These are phyloP conservation scores for Eurytoma adleriae DNA, from an alignment of 2,888 invertebrate species.

Conservation along the genomic window DNA sequence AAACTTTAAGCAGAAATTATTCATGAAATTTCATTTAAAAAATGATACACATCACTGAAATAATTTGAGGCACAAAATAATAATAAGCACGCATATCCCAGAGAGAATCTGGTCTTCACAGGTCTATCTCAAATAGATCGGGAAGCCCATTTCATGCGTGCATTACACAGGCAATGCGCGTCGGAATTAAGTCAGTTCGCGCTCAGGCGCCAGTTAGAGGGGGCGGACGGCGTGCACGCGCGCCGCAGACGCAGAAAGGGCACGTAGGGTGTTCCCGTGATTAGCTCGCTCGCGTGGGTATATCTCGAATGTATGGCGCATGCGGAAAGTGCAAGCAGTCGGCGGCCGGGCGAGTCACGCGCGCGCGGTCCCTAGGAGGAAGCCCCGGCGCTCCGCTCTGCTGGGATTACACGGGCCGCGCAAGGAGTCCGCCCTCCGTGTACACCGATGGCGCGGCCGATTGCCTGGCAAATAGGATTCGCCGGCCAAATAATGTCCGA, in stretches of 20 bases:
- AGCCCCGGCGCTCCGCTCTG: not conserved
- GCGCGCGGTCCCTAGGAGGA: conserved; percentile 58
- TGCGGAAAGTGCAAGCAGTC: no score
- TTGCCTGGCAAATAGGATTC: conserved; percentile 69
- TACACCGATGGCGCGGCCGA: conserved; percentile 56
- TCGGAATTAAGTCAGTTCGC: no score
- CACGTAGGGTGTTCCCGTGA: conserved; percentile 6
- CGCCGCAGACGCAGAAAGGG: not conserved
- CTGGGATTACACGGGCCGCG: conserved; percentile 1
- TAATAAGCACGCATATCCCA: no score
- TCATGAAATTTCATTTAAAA: no score
- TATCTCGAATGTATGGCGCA: not conserved
- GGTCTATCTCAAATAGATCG: no score
- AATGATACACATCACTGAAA: no score
- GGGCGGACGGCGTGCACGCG: not conserved
- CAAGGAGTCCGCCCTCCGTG: not conserved
- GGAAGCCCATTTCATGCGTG: no score
- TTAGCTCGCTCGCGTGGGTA: not conserved
- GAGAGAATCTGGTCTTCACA: no score
- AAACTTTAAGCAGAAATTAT: no score
- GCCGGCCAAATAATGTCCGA: conserved; percentile 64
- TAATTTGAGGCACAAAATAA: no score
- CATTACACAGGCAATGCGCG: no score
- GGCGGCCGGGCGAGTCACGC: conserved; percentile 8
- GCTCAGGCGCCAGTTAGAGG: no score